A percentile compares a stretch with the other conserved stretches of the same genome.
These are phyloP conservation scores for Turritopsis dohrnii DNA, from an alignment of 30 jellyfish, hydroid and myxozoan species.

Conservation along the genomic window DNA sequence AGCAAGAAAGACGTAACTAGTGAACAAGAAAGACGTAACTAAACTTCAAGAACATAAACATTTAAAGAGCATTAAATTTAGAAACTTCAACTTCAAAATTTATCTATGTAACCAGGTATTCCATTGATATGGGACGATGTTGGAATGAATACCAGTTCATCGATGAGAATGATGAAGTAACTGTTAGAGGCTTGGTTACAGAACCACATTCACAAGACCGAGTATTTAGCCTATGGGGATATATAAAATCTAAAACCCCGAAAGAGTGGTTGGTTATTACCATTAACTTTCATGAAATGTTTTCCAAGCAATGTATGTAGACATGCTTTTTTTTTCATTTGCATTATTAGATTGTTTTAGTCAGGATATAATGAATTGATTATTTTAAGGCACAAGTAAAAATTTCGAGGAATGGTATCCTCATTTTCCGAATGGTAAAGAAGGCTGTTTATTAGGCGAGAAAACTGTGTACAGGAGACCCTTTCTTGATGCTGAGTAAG, in stretches of 20 bases:
- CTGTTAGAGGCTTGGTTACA: conserved; percentile 66
- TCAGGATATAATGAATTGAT: neutral
- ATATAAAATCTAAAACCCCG: neutral
- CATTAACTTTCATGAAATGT: conserved; percentile 54
- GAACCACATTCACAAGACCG: conserved; percentile 72
- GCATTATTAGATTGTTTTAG: neutral
- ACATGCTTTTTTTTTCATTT: neutral
- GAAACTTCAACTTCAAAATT: too few species aligned
- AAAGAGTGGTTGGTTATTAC: conserved; percentile 80
- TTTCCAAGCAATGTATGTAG: conserved; percentile 51
- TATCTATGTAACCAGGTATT: conserved; percentile 39
- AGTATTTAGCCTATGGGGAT: conserved; percentile 87
- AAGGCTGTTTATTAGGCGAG: conserved; percentile 79
- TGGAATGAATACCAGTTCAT: conserved; percentile 64
- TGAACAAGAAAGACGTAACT: too few species aligned
- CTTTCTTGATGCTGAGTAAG: conserved; percentile 43
- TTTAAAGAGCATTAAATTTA: too few species aligned
- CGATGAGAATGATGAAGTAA: conserved; percentile 39
- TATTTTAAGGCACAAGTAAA: conserved; percentile 42
- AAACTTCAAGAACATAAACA: too few species aligned
- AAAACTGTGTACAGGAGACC: conserved; percentile 67
- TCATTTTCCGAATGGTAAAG: conserved; percentile 71
- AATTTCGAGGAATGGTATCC: conserved; percentile 74
- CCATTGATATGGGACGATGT: conserved; percentile 85
- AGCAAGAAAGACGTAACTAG: too few species aligned